A percentile compares a stretch with the other conserved stretches of the same genome.
Conservation (phyloP, 2,797 vertebrate genomes). For the Caiman crocodilus region DNA sequence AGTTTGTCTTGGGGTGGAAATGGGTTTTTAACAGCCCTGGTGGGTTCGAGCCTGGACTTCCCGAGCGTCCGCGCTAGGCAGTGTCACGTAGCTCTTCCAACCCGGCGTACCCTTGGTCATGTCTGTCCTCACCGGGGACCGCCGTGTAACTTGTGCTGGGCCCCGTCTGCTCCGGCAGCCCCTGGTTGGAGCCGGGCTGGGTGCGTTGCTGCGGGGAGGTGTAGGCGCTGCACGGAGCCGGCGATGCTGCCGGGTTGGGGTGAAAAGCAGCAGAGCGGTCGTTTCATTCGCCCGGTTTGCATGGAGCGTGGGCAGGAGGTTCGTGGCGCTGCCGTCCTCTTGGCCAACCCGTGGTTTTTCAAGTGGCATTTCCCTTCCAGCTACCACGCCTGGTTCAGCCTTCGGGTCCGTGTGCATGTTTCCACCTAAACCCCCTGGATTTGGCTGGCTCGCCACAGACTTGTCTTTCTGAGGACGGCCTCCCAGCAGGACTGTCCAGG, state of each 20-base stretch:
- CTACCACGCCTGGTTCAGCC: not conserved
- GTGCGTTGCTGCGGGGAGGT: too few species aligned
- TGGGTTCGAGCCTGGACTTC: not conserved
- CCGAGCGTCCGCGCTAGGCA: not conserved
- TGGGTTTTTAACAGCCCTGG: not conserved
- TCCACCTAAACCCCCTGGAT: not conserved
- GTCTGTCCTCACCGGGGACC: not conserved
- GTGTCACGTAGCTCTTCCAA: not conserved
- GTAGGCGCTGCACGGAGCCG: not conserved
- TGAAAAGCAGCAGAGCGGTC: not conserved
- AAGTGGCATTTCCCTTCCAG: not conserved
- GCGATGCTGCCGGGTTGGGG: not conserved
- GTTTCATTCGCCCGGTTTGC: too few species aligned
- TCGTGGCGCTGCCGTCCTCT: not conserved
- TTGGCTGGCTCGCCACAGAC: not conserved
- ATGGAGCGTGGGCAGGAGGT: not conserved
- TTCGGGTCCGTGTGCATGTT: not conserved
- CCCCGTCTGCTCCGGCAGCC: too few species aligned
- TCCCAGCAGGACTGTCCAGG: not conserved
- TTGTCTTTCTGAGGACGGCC: not conserved
- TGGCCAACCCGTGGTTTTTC: not conserved
- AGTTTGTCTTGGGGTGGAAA: rapidly evolving
- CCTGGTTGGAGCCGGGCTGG: too few species aligned
- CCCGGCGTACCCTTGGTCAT: not conserved
- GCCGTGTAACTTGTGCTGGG: not conserved